Evolutionary conservation across 2,113 vertebrate genomes (phyloP).

Genomic region (Scopus umbretta): DNA sequence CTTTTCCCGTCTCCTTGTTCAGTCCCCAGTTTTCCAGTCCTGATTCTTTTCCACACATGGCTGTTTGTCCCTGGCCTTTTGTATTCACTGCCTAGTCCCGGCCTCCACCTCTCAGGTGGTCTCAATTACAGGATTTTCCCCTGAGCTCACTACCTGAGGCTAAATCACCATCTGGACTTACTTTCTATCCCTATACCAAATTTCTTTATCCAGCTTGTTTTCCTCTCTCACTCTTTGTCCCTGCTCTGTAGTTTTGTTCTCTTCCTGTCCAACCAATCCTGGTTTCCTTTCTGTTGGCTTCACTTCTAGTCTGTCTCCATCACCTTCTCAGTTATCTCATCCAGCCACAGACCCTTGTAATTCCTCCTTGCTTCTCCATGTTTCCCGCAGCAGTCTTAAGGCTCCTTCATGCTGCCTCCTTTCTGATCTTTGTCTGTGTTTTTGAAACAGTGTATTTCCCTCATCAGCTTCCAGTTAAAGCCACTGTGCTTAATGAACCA

Average conservation of each 20-base stretch:
- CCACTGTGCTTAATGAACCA: background rate
- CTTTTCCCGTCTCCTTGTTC: background rate
- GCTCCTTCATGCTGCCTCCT: background rate
- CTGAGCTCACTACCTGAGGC: background rate
- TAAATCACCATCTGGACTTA: background rate
- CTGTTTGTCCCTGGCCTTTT: background rate
- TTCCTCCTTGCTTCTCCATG: background rate
- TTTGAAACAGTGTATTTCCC: background rate
- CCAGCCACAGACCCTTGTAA: background rate
- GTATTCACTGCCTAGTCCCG: background rate
- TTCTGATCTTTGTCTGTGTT: background rate
- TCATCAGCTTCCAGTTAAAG: background rate
- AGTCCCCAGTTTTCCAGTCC: background rate
- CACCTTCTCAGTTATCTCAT: background rate
- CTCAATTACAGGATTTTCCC: background rate
- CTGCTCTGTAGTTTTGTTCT: background rate
- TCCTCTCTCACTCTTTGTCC: background rate
- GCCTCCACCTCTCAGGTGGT: background rate
- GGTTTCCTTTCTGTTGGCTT: background rate
- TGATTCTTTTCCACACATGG: background rate
- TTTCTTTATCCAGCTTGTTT: background rate
- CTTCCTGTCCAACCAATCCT: background rate
- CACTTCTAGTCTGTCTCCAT: background rate
- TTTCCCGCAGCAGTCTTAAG: background rate
- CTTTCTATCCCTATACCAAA: background rate